Percentiles rank a stretch among this genome's conserved stretches.
These are phyloP conservation scores for Hetaerina americana DNA, from an alignment of 1,140 invertebrate genomes.

Conservation along the genomic window DNA sequence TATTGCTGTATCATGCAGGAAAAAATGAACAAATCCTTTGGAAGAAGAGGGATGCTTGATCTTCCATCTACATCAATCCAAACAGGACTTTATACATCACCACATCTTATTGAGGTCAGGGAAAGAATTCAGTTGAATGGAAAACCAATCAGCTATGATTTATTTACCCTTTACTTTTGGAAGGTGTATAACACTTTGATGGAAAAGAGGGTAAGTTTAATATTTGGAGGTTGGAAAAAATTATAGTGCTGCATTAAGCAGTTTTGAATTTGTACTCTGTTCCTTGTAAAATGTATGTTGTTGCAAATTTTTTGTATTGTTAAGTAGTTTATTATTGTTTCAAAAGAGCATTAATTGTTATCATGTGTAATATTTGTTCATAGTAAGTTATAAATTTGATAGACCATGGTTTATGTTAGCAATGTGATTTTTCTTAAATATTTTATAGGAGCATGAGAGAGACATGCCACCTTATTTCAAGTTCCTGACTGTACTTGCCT, in stretches of 20 bases:
- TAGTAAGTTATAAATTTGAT: too few relatives aligned
- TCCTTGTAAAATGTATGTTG: neutral
- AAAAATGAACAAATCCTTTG: neutral
- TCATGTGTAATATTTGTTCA: too few relatives aligned
- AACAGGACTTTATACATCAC: conserved; percentile 94
- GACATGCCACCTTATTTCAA: conserved; percentile 91
- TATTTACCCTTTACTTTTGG: conserved; percentile 77
- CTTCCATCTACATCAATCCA: conserved; percentile 62
- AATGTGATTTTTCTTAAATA: neutral
- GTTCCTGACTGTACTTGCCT: conserved; percentile 85
- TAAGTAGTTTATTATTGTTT: neutral
- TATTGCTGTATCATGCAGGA: neutral
- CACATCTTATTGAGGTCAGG: conserved; percentile 82
- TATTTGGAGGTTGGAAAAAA: too few relatives aligned
- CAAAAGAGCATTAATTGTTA: too few relatives aligned
- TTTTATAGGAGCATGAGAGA: conserved; percentile 35
- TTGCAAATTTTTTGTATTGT: neutral
- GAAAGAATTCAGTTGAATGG: conserved; percentile 90
- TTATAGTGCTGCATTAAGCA: too few relatives aligned
- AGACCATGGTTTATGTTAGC: neutral
- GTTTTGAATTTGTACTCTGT: too few relatives aligned
- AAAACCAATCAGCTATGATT: conserved; percentile 49
- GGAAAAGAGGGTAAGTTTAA: conserved; percentile 26
- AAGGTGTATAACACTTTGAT: conserved; percentile 54
- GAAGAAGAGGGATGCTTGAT: neutral